Base-by-base conservation (phyloP, 2,113 vertebrate species). In the Monopterus albus region DNA sequence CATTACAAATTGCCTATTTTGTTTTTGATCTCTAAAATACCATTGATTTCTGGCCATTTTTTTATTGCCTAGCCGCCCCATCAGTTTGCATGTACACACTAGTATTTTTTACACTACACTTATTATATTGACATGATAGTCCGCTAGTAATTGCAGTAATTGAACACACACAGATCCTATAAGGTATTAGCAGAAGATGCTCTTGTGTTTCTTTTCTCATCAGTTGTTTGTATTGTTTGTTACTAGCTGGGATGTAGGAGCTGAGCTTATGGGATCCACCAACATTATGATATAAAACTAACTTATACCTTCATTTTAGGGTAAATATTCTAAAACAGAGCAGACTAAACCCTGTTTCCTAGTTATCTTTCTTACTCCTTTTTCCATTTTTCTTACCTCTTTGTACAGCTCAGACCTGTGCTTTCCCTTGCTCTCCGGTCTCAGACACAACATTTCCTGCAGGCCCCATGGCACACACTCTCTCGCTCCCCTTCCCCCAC, bases 371-470 rank as follows among this genome's bases (percentile, higher is more conserved):
- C 40, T 20, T 31, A 9, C 1, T 2, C 5, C 7, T 40, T 25
- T 31, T 31, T n/a, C n/a, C n/a, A n/a, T 56, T 79, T 38, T 47
- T 28, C 7, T 46, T 18, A 43, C 47, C 43, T 56, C 36, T 49
- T 50, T 14, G 20, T 47, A 25, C 26, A 20, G 60, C 15, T 26
- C 35, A 45, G 35, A 38, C 52, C 20, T 42, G 17, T 29, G 21
- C 59, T 47, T 79, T 56, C 28, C 42, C 36, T 63, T 25, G 15
- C 64, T 69, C 57, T 35, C 50, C n/a, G 25, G 33, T 60, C 55
- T 83, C 71, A 81, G 76, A 81, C 79, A 78, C 50, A 72, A 79
- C 69, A 72, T 82, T 81, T 86, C 71, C 87, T 83, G 72, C 52
- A 78, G 70, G 78, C 59, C 51, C 18, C 47, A 56, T 47, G 65